Evolutionary conservation across 2,888 invertebrate genomes (phyloP).

Genomic region (Toxonevra muliebris): DNA sequence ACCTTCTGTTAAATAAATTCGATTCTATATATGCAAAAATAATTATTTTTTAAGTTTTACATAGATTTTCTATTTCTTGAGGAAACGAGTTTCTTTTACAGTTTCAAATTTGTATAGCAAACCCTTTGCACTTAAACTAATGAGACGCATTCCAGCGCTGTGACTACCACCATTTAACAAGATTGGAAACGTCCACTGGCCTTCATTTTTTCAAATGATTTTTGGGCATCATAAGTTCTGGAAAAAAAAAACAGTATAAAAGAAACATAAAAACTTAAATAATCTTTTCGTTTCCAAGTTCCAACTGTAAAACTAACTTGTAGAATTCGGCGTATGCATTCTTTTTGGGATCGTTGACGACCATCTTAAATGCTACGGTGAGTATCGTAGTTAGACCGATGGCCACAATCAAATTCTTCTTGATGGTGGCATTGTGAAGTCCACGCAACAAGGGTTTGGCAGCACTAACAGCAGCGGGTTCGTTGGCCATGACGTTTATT

Average conservation of each 20-base stretch:
- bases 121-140: conserved; percentile 33
- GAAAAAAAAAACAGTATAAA: conserved; percentile 27
- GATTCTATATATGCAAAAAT: neutral
- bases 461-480: conserved; percentile 58
- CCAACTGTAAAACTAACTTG: conserved; percentile 69
- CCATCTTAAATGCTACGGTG: conserved; percentile 66
- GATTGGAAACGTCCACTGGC: conserved; percentile 64
- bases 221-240: conserved; percentile 63
- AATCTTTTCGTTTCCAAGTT: neutral
- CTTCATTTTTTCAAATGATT: conserved; percentile 64
- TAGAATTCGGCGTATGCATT: conserved; percentile 77
- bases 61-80: conserved; percentile 18
- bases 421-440: conserved; percentile 73
- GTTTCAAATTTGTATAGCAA: conserved; percentile 26
- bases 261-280: neutral
- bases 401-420: conserved; percentile 68
- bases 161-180: conserved; percentile 49
- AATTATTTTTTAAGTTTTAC: neutral
- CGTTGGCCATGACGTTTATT: conserved; percentile 51
- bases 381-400: conserved; percentile 59
- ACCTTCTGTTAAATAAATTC: too few species aligned
- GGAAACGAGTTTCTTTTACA: conserved; percentile 42
- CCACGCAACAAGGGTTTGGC: conserved; percentile 76
- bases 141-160: conserved; percentile 3
- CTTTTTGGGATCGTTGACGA: conserved; percentile 69